A percentile compares a stretch with the other conserved stretches of the same genome.
phyloP scores from a whole-genome alignment of 1,140 invertebrate species.

The Oedothorax gibbosus region DNA sequence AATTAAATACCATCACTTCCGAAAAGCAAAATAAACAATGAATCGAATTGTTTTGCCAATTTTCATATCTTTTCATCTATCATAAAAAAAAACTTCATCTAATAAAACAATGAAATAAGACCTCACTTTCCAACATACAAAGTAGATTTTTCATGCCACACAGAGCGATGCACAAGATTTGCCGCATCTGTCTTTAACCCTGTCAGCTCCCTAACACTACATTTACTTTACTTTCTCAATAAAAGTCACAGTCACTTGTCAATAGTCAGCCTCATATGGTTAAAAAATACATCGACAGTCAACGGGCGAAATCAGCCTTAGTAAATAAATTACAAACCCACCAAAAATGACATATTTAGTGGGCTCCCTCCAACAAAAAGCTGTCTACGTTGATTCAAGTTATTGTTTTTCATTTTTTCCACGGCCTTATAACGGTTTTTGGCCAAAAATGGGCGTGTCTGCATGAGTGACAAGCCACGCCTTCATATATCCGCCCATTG shows the following conservation, averaged over 20 bases:
- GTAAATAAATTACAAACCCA: constrained; percentile 17
- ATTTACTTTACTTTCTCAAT: constrained; percentile 29
- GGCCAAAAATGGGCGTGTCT: constrained; percentile 26
- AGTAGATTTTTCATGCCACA: background rate
- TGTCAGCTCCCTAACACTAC: constrained; percentile 33
- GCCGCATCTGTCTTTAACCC: constrained; percentile 21
- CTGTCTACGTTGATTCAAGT: constrained; percentile 11
- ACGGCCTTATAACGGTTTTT: constrained; percentile 36
- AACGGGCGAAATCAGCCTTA: constrained; percentile 28
- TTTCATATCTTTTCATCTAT: too few species aligned
- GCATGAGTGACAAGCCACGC: constrained; percentile 34
- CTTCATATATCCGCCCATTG: background rate
- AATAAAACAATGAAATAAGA: too few species aligned
- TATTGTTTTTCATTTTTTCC: constrained; percentile 41
- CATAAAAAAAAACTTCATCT: too few species aligned
- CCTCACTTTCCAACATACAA: too few species aligned
- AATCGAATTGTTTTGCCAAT: too few species aligned
- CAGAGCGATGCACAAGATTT: background rate
- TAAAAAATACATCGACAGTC: constrained; percentile 45
- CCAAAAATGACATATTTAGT: constrained; percentile 51
- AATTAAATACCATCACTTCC: too few species aligned
- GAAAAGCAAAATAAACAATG: too few species aligned
- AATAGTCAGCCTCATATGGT: constrained; percentile 23
- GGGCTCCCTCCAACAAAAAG: background rate
- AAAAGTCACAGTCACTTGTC: constrained; percentile 46